Percentiles rank a stretch among this genome's conserved stretches.
These are phyloP conservation scores for Lamproptera curius DNA, from an alignment of 2,888 invertebrate genomes.

Conservation along the genomic window DNA sequence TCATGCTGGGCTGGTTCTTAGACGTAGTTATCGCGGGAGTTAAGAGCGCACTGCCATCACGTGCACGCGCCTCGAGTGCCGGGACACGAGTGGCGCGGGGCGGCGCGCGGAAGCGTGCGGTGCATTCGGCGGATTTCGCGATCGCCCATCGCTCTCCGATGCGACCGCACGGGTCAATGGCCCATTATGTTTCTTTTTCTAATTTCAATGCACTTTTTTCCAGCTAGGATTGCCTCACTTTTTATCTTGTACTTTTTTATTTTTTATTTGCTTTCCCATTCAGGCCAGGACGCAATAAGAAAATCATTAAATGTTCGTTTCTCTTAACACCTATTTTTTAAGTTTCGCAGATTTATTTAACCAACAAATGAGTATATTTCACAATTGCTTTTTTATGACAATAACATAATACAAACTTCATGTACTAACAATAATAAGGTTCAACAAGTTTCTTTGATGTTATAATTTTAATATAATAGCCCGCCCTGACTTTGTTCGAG, in stretches of 20 bases:
- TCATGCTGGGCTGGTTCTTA: constrained; percentile 30
- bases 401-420: too few species aligned
- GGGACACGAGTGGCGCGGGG: constrained; percentile 53
- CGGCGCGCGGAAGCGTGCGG: constrained; percentile 13
- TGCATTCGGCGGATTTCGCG: constrained; percentile 38
- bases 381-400: too few species aligned
- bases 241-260: neutral
- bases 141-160: constrained; percentile 29
- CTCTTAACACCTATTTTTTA: too few species aligned
- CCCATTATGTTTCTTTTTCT: constrained; percentile 23
- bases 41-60: constrained; percentile 45
- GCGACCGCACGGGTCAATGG: constrained; percentile 30
- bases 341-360: too few species aligned
- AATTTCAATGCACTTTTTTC: neutral
- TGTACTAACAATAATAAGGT: too few species aligned
- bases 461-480: too few species aligned
- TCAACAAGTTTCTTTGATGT: too few species aligned
- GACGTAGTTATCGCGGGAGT: constrained; percentile 36
- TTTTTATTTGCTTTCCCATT: too few species aligned
- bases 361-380: too few species aligned
- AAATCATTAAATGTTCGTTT: too few species aligned
- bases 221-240: constrained; percentile 1
- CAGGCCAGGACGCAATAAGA: too few species aligned
- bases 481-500: too few species aligned
- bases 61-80: constrained; percentile 55